Evolutionary conservation across 2,113 vertebrate species (phyloP).

Genomic region (Kobus ellipsiprymnus): DNA sequence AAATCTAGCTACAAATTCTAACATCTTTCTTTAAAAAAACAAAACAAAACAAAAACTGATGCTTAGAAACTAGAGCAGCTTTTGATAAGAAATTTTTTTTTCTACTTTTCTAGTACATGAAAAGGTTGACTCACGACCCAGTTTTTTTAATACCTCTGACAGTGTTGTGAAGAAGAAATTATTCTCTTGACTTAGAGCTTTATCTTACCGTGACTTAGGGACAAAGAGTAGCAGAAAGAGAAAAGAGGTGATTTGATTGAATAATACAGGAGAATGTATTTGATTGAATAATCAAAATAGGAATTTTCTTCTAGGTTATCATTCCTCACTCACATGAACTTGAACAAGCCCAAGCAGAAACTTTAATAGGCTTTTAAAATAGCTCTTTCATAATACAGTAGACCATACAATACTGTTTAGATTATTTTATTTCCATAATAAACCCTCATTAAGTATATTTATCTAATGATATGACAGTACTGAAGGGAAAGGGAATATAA

Average conservation of each 20-base stretch:
- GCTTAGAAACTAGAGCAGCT: slow-evolving; percentile 16
- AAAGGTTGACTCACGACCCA: slow-evolving; percentile 57
- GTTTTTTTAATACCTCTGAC: slow-evolving; percentile 29
- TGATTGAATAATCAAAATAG: slow-evolving; percentile 67
- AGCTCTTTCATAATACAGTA: slow-evolving; percentile 59
- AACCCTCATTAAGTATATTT: slow-evolving; percentile 62
- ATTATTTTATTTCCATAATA: slow-evolving; percentile 61
- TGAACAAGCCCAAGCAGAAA: slow-evolving; percentile 68
- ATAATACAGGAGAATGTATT: slow-evolving; percentile 54
- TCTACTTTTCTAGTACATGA: neutral
- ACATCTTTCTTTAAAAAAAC: slow-evolving; percentile 17
- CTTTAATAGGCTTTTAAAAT: slow-evolving; percentile 68
- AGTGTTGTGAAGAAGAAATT: slow-evolving; percentile 14
- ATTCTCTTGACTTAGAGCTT: slow-evolving; percentile 31
- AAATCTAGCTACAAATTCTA: neutral
- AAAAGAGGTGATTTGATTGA: slow-evolving; percentile 21
- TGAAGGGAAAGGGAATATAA: slow-evolving; percentile 35
- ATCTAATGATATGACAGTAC: slow-evolving; percentile 54
- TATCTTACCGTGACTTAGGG: neutral
- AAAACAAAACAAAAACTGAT: neutral
- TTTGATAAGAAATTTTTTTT: neutral
- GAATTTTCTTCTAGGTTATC: slow-evolving; percentile 66
- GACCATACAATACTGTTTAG: slow-evolving; percentile 50
- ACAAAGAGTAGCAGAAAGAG: neutral
- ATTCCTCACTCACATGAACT: slow-evolving; percentile 56